Evolutionary conservation across 2,797 vertebrate genomes (phyloP), one percentile per base, ranked within the genome.

Genomic region (Euphonia xanthogaster): DNA sequence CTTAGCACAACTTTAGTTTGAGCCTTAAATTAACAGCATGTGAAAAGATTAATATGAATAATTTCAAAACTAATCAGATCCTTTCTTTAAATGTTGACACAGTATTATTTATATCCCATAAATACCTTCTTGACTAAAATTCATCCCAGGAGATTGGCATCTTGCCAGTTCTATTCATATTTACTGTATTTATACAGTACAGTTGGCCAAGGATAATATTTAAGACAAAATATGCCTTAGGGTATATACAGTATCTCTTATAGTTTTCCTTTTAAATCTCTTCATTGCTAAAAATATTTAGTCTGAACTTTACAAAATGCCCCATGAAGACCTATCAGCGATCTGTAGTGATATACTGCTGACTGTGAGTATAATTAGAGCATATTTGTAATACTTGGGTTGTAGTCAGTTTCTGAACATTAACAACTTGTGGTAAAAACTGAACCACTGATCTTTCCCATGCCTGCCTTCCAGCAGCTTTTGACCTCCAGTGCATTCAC

Each of bases 131-230:
- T 98, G 97, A 98, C 98, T 98, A 98, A 97, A 98, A 98, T 97
- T 98, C 95, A 97, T 98, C 97, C 97, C 97, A 95, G 95, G 92
- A 97, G 94, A 96, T 98, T 98, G 98, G 98, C 98, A 96, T 62
- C 33, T 51, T 75, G 98, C 98, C 99, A 97, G 47, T 96, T 98
- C 98, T 98, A 98, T 98, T 99, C 98, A 98, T 98, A 98, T 99
- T 98, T 98, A 98, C 98, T 97, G 97, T 98, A 98, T 99, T 98
- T 98, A 98, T 97, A 98, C 91, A 98, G 97, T 92, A 94, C 96
- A 96, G 92, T 96, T 97, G 96, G 98, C 98, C 98, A 99, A 99
- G 97, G 97, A 98, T 98, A 99, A 98, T 98, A 99, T 98, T 98
- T 98, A 98, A 98, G 96, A 97, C 97, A 98, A 98, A 98, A 98